Conservation (phyloP, 2,888 invertebrate species). For the Noctua janthe region DNA sequence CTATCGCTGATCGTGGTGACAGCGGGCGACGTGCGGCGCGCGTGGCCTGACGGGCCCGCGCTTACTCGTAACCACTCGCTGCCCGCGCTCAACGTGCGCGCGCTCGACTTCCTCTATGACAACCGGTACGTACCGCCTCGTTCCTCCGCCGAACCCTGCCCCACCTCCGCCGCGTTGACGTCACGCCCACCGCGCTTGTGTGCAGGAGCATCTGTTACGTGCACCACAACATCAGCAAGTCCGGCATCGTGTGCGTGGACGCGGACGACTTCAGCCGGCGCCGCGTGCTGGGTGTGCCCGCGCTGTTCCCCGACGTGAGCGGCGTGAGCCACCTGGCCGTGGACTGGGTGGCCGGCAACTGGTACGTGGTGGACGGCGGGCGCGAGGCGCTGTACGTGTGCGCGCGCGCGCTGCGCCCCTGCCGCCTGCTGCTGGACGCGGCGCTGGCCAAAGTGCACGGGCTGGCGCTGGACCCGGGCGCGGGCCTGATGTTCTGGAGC, state of each 20-base stretch:
- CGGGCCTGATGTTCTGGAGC: conserved; percentile 93
- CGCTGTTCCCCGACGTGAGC: conserved; percentile 91
- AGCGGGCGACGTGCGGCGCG: conserved; percentile 91
- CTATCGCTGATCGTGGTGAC: conserved; percentile 93
- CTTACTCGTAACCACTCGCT: conserved; percentile 69
- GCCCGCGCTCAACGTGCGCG: conserved; percentile 83
- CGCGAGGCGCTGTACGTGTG: conserved; percentile 94
- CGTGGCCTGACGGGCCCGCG: conserved; percentile 76
- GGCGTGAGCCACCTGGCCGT: conserved; percentile 94
- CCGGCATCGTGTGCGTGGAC: conserved; percentile 92
- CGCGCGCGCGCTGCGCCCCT: conserved; percentile 90
- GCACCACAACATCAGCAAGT: conserved; percentile 90
- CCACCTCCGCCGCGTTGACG: background rate
- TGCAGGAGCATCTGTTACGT: conserved; percentile 93
- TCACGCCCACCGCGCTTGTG: background rate
- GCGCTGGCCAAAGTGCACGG: conserved; percentile 93
- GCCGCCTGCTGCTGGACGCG: conserved; percentile 93
- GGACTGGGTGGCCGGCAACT: conserved; percentile 96
- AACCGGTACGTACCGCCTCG: conserved; percentile 75
- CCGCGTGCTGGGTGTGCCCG: conserved; percentile 91
- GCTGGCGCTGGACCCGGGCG: conserved; percentile 94
- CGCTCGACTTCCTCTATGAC: conserved; percentile 82
- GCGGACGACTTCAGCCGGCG: conserved; percentile 91
- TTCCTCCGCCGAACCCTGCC: background rate
- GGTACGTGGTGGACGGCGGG: conserved; percentile 94